Conservation (phyloP, 2,113 vertebrate genomes). For the Circaetus cinerascens region DNA sequence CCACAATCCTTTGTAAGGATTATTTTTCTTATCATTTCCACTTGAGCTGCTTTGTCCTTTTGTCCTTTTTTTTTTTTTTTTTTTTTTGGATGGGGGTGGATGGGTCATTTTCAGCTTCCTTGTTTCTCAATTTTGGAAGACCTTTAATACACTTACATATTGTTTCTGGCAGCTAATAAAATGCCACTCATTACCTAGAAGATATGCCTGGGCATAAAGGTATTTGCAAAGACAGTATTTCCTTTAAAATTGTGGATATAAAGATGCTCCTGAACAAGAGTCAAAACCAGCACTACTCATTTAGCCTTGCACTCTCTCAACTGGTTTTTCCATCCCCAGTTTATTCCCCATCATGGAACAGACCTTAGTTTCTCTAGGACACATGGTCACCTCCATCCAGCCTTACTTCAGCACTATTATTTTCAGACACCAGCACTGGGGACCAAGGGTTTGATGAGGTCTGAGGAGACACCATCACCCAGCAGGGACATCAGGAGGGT, state of each 20-base stretch:
- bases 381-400: background rate
- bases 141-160: background rate
- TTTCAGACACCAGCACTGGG: background rate
- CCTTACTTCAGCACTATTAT: background rate
- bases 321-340: background rate
- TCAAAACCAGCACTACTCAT: background rate
- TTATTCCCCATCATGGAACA: background rate
- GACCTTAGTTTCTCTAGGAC: background rate
- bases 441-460: background rate
- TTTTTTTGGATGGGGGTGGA: background rate
- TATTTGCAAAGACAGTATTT: constrained; percentile 45
- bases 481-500: background rate
- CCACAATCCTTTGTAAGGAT: background rate
- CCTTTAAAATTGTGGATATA: background rate
- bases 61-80: too few relatives aligned
- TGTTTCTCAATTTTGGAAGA: background rate
- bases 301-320: background rate
- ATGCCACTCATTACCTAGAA: background rate
- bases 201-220: background rate
- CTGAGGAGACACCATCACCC: background rate
- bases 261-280: background rate
- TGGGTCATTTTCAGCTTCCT: background rate
- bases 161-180: constrained; percentile 21
- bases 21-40: background rate
- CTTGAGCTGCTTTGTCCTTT: background rate